Conservation (phyloP, 2,797 vertebrate genomes). For the Pitangus sulphuratus region DNA sequence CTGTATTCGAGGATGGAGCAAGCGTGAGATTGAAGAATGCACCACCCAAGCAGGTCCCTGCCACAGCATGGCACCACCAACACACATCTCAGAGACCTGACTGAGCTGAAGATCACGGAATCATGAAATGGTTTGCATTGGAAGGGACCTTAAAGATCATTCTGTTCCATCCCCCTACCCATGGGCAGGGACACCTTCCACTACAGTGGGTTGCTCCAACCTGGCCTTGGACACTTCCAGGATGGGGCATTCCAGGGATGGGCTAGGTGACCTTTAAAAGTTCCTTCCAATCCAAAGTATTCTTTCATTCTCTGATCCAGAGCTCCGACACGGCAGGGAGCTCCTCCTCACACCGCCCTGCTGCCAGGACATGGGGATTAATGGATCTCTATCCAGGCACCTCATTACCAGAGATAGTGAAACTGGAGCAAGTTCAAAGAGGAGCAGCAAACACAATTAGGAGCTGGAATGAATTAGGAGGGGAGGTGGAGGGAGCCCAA, state of each 20-base stretch:
- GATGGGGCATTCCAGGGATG: background rate
- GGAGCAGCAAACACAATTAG: slow-evolving; percentile 17
- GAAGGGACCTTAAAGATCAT: background rate
- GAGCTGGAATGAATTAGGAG: background rate
- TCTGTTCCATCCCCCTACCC: background rate
- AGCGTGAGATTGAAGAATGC: background rate
- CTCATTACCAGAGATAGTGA: slow-evolving; percentile 43
- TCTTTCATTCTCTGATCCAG: background rate
- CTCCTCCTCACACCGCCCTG: background rate
- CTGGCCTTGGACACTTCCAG: background rate
- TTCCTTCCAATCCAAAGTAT: background rate
- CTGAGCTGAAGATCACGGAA: background rate
- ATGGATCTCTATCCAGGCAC: slow-evolving; percentile 22
- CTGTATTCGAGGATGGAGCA: rapidly evolving
- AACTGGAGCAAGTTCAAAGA: slow-evolving; percentile 60
- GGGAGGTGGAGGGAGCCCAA: background rate
- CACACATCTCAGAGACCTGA: background rate
- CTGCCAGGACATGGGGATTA: background rate
- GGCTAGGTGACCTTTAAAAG: background rate
- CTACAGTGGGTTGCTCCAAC: background rate
- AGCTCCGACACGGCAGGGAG: background rate
- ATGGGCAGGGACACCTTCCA: background rate
- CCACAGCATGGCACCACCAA: background rate
- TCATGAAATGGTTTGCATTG: background rate
- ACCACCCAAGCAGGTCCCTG: background rate